Base-by-base conservation (phyloP, 2,888 invertebrate species). In the Bombyx huttoni region DNA sequence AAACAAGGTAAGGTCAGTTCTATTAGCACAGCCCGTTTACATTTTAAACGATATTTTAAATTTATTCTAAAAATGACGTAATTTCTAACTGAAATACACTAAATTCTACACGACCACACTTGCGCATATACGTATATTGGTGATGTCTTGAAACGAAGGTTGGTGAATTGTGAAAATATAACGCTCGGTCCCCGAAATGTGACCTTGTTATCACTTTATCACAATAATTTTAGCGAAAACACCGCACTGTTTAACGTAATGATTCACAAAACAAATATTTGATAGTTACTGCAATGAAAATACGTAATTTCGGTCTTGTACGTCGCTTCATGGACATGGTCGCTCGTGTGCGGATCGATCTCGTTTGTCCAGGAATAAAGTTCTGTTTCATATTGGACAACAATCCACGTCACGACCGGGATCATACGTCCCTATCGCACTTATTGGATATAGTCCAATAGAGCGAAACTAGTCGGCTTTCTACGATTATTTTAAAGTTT, bases 401-500 rank as follows among this genome's bases (percentile, higher is more conserved):
- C 74, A 68, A 73, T 73, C 64, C 66, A 70, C 81, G 81, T 82
- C 80, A 81, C 72, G 63, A 68, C 76, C 74, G 71, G 67, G 73
- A 75, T 79, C 76, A 74, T 75, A 72, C 70, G 73, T 73, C 70
- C 75, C 62, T 75, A 75, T 75, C 74, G 75, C 71, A 75, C 66
- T 67, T 76, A 82, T 86, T 88, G 88, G 88, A 87, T 81, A 74
- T 81, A 81, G 84, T 84, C 88, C 88, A 88, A 88, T 75, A 68
- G 73, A 73, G 72, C 71, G 75, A 74, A 77, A 78, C 73, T 72
- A 68, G 77, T 75, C 76, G 75, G 75, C 65, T 76, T 81, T 73
- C 68, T 67, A 68, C 65, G 73, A 78, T 74, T 75, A 78, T 81
- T 83, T 81, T 74, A 75, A 75, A 74, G 73, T 79, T 79, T 79